These are phyloP conservation scores for Mungos mungo DNA, from an alignment of 2,113 vertebrate genomes.

Conservation along the genomic window DNA sequence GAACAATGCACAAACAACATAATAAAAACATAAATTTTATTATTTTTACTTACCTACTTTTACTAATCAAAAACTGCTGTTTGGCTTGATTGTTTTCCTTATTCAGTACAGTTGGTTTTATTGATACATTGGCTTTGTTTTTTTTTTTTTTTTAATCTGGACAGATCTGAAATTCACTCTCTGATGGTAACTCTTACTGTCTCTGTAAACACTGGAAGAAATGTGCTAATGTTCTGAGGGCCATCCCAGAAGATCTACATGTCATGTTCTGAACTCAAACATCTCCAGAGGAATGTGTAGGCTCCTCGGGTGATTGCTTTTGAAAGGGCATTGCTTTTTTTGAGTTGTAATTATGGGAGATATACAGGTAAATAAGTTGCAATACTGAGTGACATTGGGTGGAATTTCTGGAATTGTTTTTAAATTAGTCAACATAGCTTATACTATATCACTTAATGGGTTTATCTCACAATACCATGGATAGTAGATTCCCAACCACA, in stretches of 20 bases:
- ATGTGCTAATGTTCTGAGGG: background rate
- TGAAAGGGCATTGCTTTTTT: background rate
- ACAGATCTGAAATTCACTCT: background rate
- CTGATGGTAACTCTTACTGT: background rate
- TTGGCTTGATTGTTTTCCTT: background rate
- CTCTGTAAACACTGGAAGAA: background rate
- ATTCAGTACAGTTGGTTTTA: background rate
- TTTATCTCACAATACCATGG: background rate
- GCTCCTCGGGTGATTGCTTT: background rate
- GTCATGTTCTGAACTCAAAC: background rate
- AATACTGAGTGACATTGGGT: background rate
- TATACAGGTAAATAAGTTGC: background rate
- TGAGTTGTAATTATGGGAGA: background rate
- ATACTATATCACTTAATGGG: background rate
- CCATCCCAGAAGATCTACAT: background rate
- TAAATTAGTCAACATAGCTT: background rate
- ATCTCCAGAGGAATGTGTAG: background rate
- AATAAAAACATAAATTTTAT: background rate
- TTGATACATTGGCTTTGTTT: background rate
- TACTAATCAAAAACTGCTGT: background rate
- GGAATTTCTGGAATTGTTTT: background rate
- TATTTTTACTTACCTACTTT: background rate
- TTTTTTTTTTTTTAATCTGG: background rate
- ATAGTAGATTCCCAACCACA: background rate
- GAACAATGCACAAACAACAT: background rate